Percentiles rank a stretch among this genome's conserved stretches.
Evolutionary conservation across 2,888 invertebrate species (phyloP).

Genomic region (Polyommatus icarus): DNA sequence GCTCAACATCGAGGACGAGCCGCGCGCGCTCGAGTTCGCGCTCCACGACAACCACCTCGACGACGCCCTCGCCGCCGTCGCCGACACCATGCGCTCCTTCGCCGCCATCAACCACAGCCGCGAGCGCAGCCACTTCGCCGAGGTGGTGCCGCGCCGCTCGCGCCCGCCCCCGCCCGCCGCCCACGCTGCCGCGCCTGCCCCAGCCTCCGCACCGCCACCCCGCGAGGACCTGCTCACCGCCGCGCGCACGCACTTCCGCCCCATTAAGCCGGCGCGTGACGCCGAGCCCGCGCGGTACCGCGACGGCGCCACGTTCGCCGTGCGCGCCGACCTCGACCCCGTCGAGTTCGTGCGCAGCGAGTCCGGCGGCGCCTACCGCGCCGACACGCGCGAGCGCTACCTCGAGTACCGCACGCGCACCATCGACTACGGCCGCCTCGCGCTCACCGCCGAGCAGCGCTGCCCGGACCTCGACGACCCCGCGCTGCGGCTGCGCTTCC

Average conservation of each 20-base stretch:
- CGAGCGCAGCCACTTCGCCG: slow-evolving; percentile 82
- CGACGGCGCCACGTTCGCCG: slow-evolving; percentile 88
- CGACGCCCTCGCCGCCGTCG: slow-evolving; percentile 64
- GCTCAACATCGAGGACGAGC: slow-evolving; percentile 53
- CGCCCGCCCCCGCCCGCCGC: slow-evolving; percentile 65
- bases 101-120: slow-evolving; percentile 82
- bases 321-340: slow-evolving; percentile 81
- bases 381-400: slow-evolving; percentile 74
- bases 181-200: slow-evolving; percentile 58
- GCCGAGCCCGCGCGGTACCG: slow-evolving; percentile 68
- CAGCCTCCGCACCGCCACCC: slow-evolving; percentile 60
- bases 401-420: slow-evolving; percentile 73
- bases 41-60: slow-evolving; percentile 64
- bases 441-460: slow-evolving; percentile 62
- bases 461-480: slow-evolving; percentile 61
- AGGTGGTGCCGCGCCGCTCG: slow-evolving; percentile 81
- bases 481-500: slow-evolving; percentile 84
- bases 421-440: slow-evolving; percentile 66
- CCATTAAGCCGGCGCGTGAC: slow-evolving; percentile 88
- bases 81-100: slow-evolving; percentile 73
- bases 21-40: slow-evolving; percentile 56
- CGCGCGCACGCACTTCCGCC: slow-evolving; percentile 90
- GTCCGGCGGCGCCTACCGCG: slow-evolving; percentile 82
- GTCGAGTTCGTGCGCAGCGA: slow-evolving; percentile 84
- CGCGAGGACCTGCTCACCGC: slow-evolving; percentile 88